A percentile compares a stretch with the other conserved stretches of the same genome.
Evolutionary conservation across 1,140 invertebrate species (phyloP).

Genomic region (Ctenoplectra terminalis): DNA sequence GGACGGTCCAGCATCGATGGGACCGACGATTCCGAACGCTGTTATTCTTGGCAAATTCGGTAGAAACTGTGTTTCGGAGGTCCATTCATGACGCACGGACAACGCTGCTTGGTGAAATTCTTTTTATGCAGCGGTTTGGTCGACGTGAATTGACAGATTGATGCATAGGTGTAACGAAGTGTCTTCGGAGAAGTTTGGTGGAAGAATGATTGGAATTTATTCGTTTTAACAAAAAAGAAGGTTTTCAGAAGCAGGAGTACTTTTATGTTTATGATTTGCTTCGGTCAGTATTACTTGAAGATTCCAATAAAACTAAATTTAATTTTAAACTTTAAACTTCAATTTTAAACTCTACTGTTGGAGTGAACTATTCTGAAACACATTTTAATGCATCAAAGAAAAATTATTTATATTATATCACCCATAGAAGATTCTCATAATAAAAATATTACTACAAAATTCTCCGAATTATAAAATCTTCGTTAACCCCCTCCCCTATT

Average conservation of each 20-base stretch:
- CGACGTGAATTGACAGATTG: constrained; percentile 12
- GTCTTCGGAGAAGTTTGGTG: background rate
- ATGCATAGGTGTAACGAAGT: background rate
- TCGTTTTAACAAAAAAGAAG: background rate
- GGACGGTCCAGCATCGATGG: constrained; percentile 29
- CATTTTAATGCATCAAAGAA: too few relatives aligned
- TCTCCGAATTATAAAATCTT: too few relatives aligned
- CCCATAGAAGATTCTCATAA: too few relatives aligned
- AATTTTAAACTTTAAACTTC: too few relatives aligned
- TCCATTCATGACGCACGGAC: background rate
- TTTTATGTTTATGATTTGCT: too few relatives aligned
- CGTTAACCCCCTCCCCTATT: too few relatives aligned
- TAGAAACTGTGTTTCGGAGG: background rate
- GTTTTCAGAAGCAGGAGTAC: background rate
- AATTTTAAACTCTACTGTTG: too few relatives aligned
- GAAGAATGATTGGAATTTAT: background rate
- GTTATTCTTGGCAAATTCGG: constrained; percentile 28
- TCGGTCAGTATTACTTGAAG: too few relatives aligned
- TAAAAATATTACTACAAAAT: too few relatives aligned
- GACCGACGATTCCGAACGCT: constrained; percentile 5
- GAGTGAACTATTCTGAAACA: too few relatives aligned
- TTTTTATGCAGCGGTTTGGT: background rate
- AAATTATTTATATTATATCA: too few relatives aligned
- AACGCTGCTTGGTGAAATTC: background rate
- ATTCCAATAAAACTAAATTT: too few relatives aligned